Conservation (phyloP, 2,113 vertebrate species). For the Cynocephalus volans region DNA sequence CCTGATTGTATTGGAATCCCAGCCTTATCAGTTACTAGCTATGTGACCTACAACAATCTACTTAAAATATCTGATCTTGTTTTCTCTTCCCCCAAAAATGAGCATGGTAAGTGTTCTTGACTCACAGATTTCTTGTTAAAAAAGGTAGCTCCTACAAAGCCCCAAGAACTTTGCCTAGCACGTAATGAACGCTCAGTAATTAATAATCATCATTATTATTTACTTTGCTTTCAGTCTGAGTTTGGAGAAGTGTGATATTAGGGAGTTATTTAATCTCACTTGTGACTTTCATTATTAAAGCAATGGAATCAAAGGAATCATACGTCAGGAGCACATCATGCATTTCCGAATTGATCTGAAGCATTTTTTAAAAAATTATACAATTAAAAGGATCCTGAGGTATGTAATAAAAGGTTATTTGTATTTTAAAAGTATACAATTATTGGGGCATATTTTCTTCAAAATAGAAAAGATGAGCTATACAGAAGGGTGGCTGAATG, state of each 20-base stretch:
- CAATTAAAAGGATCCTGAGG: background rate
- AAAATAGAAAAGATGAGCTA: conserved; percentile 24
- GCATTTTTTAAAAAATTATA: background rate
- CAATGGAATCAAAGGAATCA: background rate
- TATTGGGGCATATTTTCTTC: conserved; percentile 16
- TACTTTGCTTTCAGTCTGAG: conserved; percentile 42
- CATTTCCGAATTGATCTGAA: conserved; percentile 24
- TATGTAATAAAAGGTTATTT: background rate
- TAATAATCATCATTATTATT: background rate
- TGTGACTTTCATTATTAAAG: conserved; percentile 50
- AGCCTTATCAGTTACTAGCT: background rate
- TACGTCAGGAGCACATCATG: background rate
- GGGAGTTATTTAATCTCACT: background rate
- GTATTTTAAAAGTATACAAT: background rate
- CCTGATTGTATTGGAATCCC: background rate
- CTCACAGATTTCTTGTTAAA: background rate
- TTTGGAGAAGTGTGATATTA: background rate
- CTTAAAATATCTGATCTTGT: background rate
- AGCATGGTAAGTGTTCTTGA: background rate
- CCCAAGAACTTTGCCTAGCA: background rate
- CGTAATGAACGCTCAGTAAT: background rate
- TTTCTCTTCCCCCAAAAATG: background rate
- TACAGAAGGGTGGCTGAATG: background rate
- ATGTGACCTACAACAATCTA: background rate
- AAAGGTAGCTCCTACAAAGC: background rate